Evolutionary conservation across 2,797 vertebrate genomes (phyloP).

Genomic region (Sciurus vulgaris): DNA sequence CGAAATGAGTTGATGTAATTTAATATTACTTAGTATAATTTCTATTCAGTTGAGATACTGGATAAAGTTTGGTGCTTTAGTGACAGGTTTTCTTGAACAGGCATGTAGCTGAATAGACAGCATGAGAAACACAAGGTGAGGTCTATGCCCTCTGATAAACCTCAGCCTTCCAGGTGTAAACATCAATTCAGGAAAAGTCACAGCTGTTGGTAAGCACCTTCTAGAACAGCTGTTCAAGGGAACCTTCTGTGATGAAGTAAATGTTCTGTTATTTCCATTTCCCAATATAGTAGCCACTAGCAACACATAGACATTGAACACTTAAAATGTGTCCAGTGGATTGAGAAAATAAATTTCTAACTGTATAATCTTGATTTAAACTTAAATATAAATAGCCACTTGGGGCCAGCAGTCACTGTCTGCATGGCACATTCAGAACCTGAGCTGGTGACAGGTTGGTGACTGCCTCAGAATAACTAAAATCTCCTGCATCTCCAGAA

Average conservation of each 20-base stretch:
- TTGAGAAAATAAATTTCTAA: not conserved
- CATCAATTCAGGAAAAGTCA: not conserved
- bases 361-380: not conserved
- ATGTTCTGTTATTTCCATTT: not conserved
- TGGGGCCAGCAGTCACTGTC: not conserved
- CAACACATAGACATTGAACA: not conserved
- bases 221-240: not conserved
- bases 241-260: not conserved
- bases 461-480: not conserved
- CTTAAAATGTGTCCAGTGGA: not conserved
- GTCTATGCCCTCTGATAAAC: not conserved
- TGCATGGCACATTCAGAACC: not conserved
- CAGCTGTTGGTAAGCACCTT: not conserved
- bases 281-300: not conserved
- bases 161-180: not conserved
- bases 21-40: not conserved
- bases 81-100: not conserved
- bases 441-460: not conserved
- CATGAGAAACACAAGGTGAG: not conserved
- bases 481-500: not conserved
- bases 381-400: not conserved
- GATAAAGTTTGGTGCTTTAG: not conserved
- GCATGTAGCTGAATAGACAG: not conserved
- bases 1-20: not conserved
- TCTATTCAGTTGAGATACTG: not conserved